phyloP scores from a whole-genome alignment of 2,888 invertebrate species.

The Phyllotreta striolata region DNA sequence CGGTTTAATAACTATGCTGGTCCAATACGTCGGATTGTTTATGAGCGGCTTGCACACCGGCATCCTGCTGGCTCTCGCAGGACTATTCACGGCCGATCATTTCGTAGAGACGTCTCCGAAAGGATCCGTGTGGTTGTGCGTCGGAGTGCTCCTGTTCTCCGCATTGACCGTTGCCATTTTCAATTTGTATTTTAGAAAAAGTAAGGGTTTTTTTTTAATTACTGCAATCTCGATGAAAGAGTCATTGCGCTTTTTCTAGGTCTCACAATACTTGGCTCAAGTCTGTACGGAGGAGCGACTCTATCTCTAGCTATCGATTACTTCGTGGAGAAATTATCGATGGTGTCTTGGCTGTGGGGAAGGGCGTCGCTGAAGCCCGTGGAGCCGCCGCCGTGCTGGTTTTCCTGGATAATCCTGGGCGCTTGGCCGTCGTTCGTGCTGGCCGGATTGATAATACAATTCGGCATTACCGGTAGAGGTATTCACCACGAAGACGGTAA shows the following conservation, averaged over 20 bases:
- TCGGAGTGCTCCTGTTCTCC: conserved; percentile 71
- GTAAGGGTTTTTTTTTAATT: conserved; percentile 57
- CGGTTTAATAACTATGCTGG: conserved; percentile 82
- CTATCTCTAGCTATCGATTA: conserved; percentile 77
- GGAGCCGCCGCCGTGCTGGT: conserved; percentile 70
- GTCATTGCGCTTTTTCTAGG: conserved; percentile 58
- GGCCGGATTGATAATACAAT: conserved; percentile 74
- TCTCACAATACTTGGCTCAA: conserved; percentile 76
- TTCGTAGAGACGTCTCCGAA: conserved; percentile 65
- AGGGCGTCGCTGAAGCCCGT: conserved; percentile 68
- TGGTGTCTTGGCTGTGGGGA: conserved; percentile 78
- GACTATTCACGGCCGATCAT: conserved; percentile 69
- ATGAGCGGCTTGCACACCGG: conserved; percentile 83
- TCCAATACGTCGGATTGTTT: conserved; percentile 83
- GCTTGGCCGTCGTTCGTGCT: conserved; percentile 77
- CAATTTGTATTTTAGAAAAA: conserved; percentile 79
- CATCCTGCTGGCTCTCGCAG: conserved; percentile 68
- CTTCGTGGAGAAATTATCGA: conserved; percentile 75
- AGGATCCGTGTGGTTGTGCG: conserved; percentile 72
- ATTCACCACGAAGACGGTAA: conserved; percentile 70
- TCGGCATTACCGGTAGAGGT: conserved; percentile 73
- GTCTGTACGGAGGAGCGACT: conserved; percentile 79
- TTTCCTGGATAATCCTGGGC: conserved; percentile 77
- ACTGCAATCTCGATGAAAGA: background rate
- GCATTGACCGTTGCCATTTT: conserved; percentile 76